Percentiles rank a stretch among this genome's conserved stretches.
phyloP scores from a whole-genome alignment of 2,797 vertebrate genomes.

The Crenuchus spilurus region DNA sequence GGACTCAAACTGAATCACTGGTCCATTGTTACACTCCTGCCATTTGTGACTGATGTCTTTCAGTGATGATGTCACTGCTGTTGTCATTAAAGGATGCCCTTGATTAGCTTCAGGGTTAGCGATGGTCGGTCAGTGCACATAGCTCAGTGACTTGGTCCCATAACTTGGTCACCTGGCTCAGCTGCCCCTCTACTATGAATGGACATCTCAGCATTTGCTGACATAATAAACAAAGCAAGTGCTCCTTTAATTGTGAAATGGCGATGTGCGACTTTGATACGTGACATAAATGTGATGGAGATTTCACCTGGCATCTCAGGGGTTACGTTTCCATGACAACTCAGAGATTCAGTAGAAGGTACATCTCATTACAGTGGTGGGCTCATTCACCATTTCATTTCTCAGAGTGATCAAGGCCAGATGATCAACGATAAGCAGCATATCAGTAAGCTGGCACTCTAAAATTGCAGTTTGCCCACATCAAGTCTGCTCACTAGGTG shows the following conservation, averaged over 20 bases:
- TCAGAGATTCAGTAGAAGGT: slow-evolving; percentile 7
- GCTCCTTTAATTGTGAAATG: not conserved
- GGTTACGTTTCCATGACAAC: slow-evolving; percentile 45
- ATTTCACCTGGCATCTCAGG: not conserved
- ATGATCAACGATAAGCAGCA: slow-evolving; percentile 21
- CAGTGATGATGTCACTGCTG: not conserved
- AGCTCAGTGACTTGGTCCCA: too few relatives aligned
- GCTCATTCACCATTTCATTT: slow-evolving; percentile 31
- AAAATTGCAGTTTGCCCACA: not conserved
- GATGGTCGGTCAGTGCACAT: too few relatives aligned
- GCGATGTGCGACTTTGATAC: not conserved
- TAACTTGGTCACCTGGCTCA: not conserved
- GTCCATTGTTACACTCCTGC: too few relatives aligned
- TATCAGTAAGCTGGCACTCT: not conserved
- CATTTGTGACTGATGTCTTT: too few relatives aligned
- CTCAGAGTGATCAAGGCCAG: slow-evolving; percentile 35
- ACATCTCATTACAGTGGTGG: slow-evolving; percentile 27
- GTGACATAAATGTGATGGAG: slow-evolving; percentile 1
- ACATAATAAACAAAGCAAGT: not conserved
- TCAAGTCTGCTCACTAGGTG: not conserved
- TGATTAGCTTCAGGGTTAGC: too few relatives aligned
- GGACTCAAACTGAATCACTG: too few relatives aligned
- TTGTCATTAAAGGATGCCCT: too few relatives aligned
- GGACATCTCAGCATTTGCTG: not conserved
- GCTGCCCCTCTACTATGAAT: not conserved